Evolutionary conservation across 1,140 invertebrate genomes (phyloP), one percentile per base, ranked within the genome.

Genomic region (Agrypnia vestita): DNA sequence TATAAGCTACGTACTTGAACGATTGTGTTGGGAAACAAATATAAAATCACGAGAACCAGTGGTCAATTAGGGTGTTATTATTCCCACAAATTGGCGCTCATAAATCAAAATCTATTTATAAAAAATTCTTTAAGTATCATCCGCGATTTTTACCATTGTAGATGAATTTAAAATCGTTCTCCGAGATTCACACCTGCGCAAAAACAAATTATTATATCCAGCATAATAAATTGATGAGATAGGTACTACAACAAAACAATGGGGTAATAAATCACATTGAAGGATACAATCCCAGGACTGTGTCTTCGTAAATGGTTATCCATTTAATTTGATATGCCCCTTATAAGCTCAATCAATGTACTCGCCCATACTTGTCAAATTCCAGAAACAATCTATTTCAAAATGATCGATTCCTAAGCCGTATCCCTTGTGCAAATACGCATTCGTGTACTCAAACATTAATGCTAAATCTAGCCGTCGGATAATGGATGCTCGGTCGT

Each of bases 301-400:
- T 35, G 56, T 61, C 56, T 61, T 61, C 56, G 17, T 61, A 61
- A 35, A 61, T 61, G 56, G 56, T 61, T 61, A 61, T 61, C 56
- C 56, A 61, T 61, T 61, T 61, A 61, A 61, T 61, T 61, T 61
- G 56, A 61, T 19, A 19, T 35, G 25, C 25, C 56, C 56, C 56
- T n/a, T 61, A n/a, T 61, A 61, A 61, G 56, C 56, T 61, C 56
- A 61, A 61, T 61, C 56, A 61, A 61, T 61, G 56, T 61, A 61
- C 56, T 61, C 56, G 56, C 10, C 19, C 56, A 17, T 35, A 19
- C 56, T 61, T 61, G 56, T 61, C 56, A 61, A 61, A 19, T 61
- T 61, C 17, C 12, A 10, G 56, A 21, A 61, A 21, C 56, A 61
- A 61, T 61, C 56, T 21, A 61, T 61, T 61, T 15, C 56, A 21